Evolutionary conservation across 2,888 invertebrate genomes (phyloP), one percentile per base, ranked within the genome.

Genomic region (Volucella zonaria): DNA sequence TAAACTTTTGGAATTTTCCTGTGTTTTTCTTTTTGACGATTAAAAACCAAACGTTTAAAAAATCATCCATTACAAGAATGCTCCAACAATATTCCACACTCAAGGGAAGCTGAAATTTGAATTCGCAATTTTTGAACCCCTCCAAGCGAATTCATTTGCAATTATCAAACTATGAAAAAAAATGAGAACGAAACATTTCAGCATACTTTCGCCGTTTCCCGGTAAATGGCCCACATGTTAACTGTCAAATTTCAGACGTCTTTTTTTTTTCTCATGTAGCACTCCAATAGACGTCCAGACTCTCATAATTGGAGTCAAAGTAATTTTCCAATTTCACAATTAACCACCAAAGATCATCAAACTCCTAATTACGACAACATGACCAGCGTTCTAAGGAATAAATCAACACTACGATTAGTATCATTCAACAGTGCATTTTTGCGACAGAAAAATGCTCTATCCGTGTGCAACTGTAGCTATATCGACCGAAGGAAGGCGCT

Each of bases 171-270:
- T 18, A 61, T 23, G 15, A 23, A 70, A 59, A 6, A 42, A n/a
- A 2, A 4, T 45, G 43, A 38, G n/a, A 71, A 54, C 42, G 80
- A 42, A 80, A 83, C 70, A 43, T 9, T 40, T 43, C 3, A 49
- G 40, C 38, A 14, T 58, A 66, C 51, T 42, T 45, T 31, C 31
- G 14, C n/a, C n/a, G n/a, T 40, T 45, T 45, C 64, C 68, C 52
- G 68, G 83, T 58, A 79, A 70, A 71, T 71, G 62, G 43, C 40
- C 56, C 80, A 76, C 70, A 79, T 83, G 80, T 11, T 66, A 83
- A 71, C 45, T 76, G 83, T 83, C 80, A 83, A 40, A 38, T 61
- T 11, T 52, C 62, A 52, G 42, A 38, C 38, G 18, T 45, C 23
- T 12, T 67, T n/a, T 51, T 64, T 62, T 82, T n/a, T n/a, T 75